Base-by-base conservation (phyloP, 2,888 invertebrate species). In the Hyalella azteca region DNA sequence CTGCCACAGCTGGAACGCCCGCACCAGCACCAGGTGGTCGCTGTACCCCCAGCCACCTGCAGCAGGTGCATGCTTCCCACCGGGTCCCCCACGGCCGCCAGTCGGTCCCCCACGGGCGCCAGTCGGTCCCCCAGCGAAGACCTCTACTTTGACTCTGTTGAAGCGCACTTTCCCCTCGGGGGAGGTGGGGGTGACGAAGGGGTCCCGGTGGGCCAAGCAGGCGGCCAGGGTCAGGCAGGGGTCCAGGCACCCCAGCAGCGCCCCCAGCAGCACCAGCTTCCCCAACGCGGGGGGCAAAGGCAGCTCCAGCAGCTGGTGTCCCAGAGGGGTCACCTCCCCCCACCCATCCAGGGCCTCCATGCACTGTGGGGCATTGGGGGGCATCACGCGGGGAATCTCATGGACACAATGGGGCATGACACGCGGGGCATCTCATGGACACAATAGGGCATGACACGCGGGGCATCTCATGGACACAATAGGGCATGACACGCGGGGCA, bases 171-270 rank as follows among this genome's bases (percentile, higher is more conserved):
- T 88, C 79, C 91, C 90, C 22, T 91, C 91, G 0, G 93, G 92
- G 85, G 92, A 91, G 78, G 91, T 88, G 2, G 96, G 94, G 81
- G 96, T 89, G 82, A 92, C 90, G 87, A 94, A 95, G 0, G 94
- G 94, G 87, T 94, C 94, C 40, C 45, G 40, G 87, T 93, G 91
- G 0, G 96, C 93, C 85, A 97, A 90, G 85, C 93, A 92, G 87
- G 96, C 94, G 0, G 95, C 95, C 54, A 99, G 93, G 1, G 97
- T 97, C 79, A 96, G 89, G 41, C 98, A 91, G 1, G 98, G 97
- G 88, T 97, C 96, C 48, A 97, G 89, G 88, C 98, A 99, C 87
- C 95, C 95, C 85, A 97, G 91, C 3, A 96, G 93, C 54, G 96
- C 92, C 0, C 95, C 93, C 87, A 95, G 96, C 0, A 99, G 89